Evolutionary conservation across 2,797 vertebrate genomes (phyloP), one percentile per base, ranked within the genome.

Genomic region (Gambusia yucatana): DNA sequence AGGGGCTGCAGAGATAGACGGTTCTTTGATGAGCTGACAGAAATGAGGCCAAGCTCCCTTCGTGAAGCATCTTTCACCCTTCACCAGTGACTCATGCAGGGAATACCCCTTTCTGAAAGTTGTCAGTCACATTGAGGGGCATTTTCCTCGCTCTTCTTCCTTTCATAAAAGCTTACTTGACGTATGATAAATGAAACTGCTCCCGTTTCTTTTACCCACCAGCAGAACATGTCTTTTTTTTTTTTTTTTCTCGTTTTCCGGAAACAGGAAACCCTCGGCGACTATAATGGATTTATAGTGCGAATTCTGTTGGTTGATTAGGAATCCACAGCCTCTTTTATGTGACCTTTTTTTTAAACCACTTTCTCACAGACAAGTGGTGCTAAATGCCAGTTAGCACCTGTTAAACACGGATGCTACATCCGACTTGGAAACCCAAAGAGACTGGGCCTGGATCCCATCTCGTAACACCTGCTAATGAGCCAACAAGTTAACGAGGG

Each of bases 381-480:
- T 47, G 78, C 84, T 93, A 90, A 90, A 46, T 77, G 88, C 93
- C 93, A 94, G 94, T 96, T 95, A 95, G 92, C 89, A 88, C 87
- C 78, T 85, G 90, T 91, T 95, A 92, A 94, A 94, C 87, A 78
- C 89, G 75, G 84, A 87, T 74, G 75, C 84, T 81, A 90, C 87
- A 91, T 89, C 84, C 78, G 85, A 81, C 89, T 91, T 84, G 77
- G 81, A 84, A 73, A 74, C 86, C 72, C 81, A 71, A 75, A 75
- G 48, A 77, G 84, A 61, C 55, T 73, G 33, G 75, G 79, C 76
- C 92, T 92, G 93, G 83, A 75, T 87, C 89, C 76, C 76, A 65
- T 96, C 93, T 87, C 47, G 8, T 80, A 90, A 94, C 94, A 94
- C 94, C 94, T 91, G 90, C 92, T 96, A 95, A 96, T 94, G 92